Base-by-base conservation (phyloP, 2,888 invertebrate genomes). In the Chironomus tentans region DNA sequence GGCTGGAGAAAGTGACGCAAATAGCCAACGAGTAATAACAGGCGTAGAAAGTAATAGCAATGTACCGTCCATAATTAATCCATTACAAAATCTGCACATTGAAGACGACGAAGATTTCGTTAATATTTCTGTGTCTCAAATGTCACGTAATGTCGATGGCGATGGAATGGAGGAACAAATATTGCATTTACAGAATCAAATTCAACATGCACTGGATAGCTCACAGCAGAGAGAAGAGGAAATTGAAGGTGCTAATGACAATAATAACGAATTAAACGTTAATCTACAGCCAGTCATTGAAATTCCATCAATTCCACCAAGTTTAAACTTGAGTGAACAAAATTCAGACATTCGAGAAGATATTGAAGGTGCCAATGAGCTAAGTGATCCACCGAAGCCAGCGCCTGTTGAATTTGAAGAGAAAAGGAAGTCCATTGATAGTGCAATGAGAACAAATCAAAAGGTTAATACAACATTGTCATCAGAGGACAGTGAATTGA, bases 231-330 rank as follows among this genome's bases (percentile, higher is more conserved):
- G 88, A 48, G 88, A 88, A 79, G 81, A 87, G 12, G 86, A 85
- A 62, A 84, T 88, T 82, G 88, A 88, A 79, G 88, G 88, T 0
- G 88, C 88, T 79, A 89, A 89, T 80, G 76, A 76, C 18, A 69
- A 69, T 47, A 69, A 80, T 86, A 77, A 85, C 85, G 78, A 86
- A 86, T 78, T 79, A 12, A 22, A 18, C 12, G 65, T 56, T 0
- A 56, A 56, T 56, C 15, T 18, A 85, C 77, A 85, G 85, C 78
- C 56, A 38, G 38, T 38, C 38, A 38, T 38, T 10, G 79, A 81
- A 56, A 77, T 79, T 69, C 82, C 85, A 3, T 82, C 84, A 2
- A 83, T 15, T 72, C 13, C 38, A 10, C 15, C 56, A 22, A 48
- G 47, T 10, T 2, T 50, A 2, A 50, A 50, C 15, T 24, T 77